Conservation (phyloP, 2,797 vertebrate species). For the Xenopus petersii region DNA sequence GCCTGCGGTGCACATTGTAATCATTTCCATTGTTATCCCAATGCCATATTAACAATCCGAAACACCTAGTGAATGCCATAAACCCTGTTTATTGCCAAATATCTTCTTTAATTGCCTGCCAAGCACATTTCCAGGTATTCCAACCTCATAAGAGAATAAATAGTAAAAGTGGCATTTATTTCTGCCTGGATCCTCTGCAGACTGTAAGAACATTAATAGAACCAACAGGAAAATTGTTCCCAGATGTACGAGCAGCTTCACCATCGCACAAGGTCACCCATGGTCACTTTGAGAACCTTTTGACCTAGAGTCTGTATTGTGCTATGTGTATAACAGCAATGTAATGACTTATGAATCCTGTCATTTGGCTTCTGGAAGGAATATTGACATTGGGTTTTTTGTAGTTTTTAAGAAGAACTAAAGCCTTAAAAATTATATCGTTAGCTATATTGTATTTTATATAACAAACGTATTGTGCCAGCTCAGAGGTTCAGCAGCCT, state of each 20-base stretch:
- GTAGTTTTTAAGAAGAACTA: too few species aligned
- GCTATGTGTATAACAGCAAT: too few species aligned
- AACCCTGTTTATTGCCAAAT: conserved; percentile 31
- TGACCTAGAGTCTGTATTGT: neutral
- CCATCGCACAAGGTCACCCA: conserved; percentile 28
- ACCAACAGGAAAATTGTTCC: conserved; percentile 27
- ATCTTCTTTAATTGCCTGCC: conserved; percentile 45
- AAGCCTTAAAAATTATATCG: too few species aligned
- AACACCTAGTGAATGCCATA: conserved; percentile 38
- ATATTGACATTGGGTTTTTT: too few species aligned
- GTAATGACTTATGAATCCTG: too few species aligned
- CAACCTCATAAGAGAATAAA: conserved; percentile 43
- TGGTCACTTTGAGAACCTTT: conserved; percentile 10
- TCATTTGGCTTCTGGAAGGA: too few species aligned
- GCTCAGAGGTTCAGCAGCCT: too few species aligned
- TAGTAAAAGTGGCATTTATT: conserved; percentile 49
- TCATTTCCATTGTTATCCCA: conserved; percentile 35
- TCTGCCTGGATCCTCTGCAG: conserved; percentile 34
- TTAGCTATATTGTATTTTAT: too few species aligned
- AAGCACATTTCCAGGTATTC: conserved; percentile 45
- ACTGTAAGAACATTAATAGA: conserved; percentile 34
- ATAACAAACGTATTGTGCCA: too few species aligned
- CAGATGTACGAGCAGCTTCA: conserved; percentile 26
- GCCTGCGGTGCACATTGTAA: conserved; percentile 37
- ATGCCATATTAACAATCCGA: conserved; percentile 18